These are phyloP conservation scores for Rhingia campestris DNA, from an alignment of 2,888 invertebrate species.

Conservation along the genomic window DNA sequence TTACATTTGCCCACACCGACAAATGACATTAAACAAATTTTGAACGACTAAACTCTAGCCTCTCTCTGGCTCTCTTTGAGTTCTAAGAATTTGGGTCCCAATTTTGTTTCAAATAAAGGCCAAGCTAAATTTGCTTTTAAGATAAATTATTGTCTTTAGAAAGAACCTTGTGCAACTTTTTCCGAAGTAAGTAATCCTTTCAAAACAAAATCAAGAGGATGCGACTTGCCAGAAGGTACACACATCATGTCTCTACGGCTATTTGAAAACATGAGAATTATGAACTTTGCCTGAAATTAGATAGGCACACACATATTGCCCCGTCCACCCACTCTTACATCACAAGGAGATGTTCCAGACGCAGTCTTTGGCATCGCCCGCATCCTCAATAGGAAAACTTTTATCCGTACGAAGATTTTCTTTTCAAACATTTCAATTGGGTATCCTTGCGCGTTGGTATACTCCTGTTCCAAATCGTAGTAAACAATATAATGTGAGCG, in stretches of 20 bases:
- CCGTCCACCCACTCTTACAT: background rate
- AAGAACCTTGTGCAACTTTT: too few relatives aligned
- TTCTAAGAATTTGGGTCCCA: too few relatives aligned
- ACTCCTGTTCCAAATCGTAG: background rate
- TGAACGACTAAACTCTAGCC: too few relatives aligned
- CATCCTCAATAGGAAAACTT: slow-evolving; percentile 24
- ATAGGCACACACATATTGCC: slow-evolving; percentile 20
- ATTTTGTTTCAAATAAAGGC: too few relatives aligned
- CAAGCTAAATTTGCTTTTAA: too few relatives aligned
- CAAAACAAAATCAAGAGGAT: too few relatives aligned
- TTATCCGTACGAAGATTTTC: slow-evolving; percentile 27
- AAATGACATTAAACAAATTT: too few relatives aligned
- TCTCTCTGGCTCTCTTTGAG: too few relatives aligned
- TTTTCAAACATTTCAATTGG: slow-evolving; percentile 36
- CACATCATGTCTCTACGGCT: background rate
- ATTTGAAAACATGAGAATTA: slow-evolving; percentile 12
- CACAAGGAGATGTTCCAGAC: slow-evolving; percentile 10
- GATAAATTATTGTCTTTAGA: too few relatives aligned
- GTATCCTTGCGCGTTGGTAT: slow-evolving; percentile 24
- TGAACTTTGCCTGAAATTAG: slow-evolving; percentile 26
- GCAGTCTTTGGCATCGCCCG: slow-evolving; percentile 30
- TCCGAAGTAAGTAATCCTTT: too few relatives aligned
- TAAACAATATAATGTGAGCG: slow-evolving; percentile 18
- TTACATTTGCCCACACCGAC: too few relatives aligned
- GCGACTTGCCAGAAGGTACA: too few relatives aligned